Evolutionary conservation across 1,140 invertebrate genomes (phyloP), one percentile per base, ranked within the genome.

Genomic region (Zaprionus africanus): DNA sequence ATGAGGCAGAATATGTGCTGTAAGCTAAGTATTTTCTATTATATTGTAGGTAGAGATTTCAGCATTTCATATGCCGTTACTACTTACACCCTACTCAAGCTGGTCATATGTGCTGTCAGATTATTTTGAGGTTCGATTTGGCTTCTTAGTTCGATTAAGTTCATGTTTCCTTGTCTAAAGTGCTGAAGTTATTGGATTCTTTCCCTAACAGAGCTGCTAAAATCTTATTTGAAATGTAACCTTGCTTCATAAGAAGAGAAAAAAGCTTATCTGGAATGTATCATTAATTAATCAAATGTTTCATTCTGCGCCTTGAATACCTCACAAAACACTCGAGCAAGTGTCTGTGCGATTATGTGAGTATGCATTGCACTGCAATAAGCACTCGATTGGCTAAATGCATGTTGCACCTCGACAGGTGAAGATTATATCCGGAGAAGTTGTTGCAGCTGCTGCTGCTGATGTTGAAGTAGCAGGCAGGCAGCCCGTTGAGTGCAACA

Each of bases 401-500:
- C 56, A 51, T 26, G 57, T 15, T 43, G 38, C 24, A 34, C 12
- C 60, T 69, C 57, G 51, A 31, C 57, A 22, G 58, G 28, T 68
- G 34, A 43, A 57, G 53, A 43, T 62, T 57, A 51, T 75, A 24
- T 13, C 31, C 43, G 34, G 34, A 63, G 58, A 57, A 38, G 61
- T 62, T 22, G 63, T 51, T 69, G 62, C n/a, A 34, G 26, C 22
- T 22, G 28, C 31, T 49, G 60, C 34, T 46, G 68, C 43, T 67
- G 19, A 41, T 78, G 67, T 76, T 73, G 54, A 64, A 67, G 67
- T 57, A 75, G 51, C 79, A 60, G 66, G 61, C 54, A 62, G 61
- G 62, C 64, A 26, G 74, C 77, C 71, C 62, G 69, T 59, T 77
- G 79, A 88, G 84, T 76, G 81, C 84, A 66, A 76, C 81, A 78